Base-by-base conservation (phyloP, 2,797 vertebrate genomes). In the Eulemur albifrons region DNA sequence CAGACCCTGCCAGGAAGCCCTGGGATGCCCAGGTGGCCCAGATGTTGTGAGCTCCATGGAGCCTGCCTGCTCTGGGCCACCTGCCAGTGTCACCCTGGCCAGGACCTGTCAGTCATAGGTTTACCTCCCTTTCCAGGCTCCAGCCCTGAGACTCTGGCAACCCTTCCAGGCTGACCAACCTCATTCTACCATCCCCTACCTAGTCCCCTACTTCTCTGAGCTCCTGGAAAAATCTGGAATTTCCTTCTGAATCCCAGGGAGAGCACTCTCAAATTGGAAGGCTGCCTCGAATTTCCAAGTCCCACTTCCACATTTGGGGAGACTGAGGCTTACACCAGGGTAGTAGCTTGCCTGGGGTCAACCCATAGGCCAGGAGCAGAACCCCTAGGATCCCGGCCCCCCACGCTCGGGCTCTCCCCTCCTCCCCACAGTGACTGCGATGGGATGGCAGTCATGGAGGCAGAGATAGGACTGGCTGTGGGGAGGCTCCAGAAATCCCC, bases 101-200 rank as follows among this genome's bases (percentile, higher is more conserved):
- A 18, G 77, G 32, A 54, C 59, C 67, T 9, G 0, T 20, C 0
- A 38, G 15, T 59, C 73, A 18, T 1, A 0, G 35, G 15, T n/a
- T 52, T 14, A 43, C 40, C 25, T 23, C 38, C 69, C 2, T 0
- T 8, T 63, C 32, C 32, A 30, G 61, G 70, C 63, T 1, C 57
- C 12, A 6, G 30, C 54, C 9, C 8, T 13, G 48, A 81, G 65
- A 45, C 12, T 21, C 54, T 12, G 27, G 17, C 30, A 43, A 11
- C 23, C 69, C 48, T 12, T 27, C 67, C 23, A 8, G 50, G 12
- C 48, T 72, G 79, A 67, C 48, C 59, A 13, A 9, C 12, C 23
- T 38, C 75, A 18, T 50, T 32, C 45, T 35, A 4, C 23, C 69
- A 80, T 20, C 43, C 2, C 2, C 13, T 6, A 9, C n/a, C 21